These are phyloP conservation scores for Pseudococcus longispinus DNA, from an alignment of 2,888 invertebrate species.

Conservation along the genomic window DNA sequence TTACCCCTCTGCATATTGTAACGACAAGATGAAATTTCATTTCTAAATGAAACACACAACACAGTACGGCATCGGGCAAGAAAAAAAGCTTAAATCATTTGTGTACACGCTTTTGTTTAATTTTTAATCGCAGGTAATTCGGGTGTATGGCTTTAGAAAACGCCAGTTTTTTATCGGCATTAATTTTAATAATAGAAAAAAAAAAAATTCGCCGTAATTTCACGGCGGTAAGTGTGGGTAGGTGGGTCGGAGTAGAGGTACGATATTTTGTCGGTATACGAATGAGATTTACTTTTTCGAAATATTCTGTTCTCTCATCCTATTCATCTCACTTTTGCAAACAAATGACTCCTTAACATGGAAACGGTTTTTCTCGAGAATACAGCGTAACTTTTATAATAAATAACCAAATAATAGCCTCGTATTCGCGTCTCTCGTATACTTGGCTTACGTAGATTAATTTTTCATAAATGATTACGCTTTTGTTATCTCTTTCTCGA, in stretches of 20 bases:
- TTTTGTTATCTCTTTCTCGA: not conserved
- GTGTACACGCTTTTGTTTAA: not conserved
- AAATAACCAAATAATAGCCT: slow-evolving; percentile 26
- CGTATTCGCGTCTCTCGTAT: not conserved
- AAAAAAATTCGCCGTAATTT: not conserved
- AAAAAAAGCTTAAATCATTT: not conserved
- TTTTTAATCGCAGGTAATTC: slow-evolving; percentile 25
- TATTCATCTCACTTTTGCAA: slow-evolving; percentile 42
- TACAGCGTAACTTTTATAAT: slow-evolving; percentile 36
- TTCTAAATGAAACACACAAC: not conserved
- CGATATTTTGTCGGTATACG: not conserved
- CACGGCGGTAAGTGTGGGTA: not conserved
- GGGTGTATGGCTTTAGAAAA: not conserved
- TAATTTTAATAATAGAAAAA: slow-evolving; percentile 35
- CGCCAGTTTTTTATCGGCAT: not conserved
- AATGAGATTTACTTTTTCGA: slow-evolving; percentile 29
- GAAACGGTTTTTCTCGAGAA: slow-evolving; percentile 29
- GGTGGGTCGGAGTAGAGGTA: not conserved
- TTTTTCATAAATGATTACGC: slow-evolving; percentile 34
- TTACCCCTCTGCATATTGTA: not conserved
- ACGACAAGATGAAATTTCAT: slow-evolving; percentile 8
- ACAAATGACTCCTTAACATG: slow-evolving; percentile 45
- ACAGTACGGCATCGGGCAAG: not conserved
- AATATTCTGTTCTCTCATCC: not conserved
- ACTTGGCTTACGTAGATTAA: slow-evolving; percentile 33